phyloP scores from a whole-genome alignment of 2,113 vertebrate genomes.

The Orthonyx spaldingii region DNA sequence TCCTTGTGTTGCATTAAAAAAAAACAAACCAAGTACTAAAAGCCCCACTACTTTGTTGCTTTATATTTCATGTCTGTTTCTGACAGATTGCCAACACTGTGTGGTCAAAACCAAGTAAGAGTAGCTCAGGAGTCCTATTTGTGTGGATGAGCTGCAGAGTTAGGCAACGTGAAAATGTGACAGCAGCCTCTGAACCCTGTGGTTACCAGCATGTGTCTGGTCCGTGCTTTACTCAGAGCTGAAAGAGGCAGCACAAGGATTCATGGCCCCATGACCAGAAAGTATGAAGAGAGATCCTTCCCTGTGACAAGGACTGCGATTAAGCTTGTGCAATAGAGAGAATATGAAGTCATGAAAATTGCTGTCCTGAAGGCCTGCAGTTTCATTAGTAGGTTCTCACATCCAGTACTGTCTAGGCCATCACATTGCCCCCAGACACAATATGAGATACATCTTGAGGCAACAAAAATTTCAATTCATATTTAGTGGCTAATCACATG shows the following conservation, averaged over 20 bases:
- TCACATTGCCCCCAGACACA: not conserved
- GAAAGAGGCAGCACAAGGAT: not conserved
- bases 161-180: not conserved
- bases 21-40: not conserved
- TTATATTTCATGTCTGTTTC: not conserved
- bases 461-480: not conserved
- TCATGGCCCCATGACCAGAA: rapidly evolving
- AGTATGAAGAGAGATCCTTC: not conserved
- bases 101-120: not conserved
- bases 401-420: not conserved
- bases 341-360: not conserved
- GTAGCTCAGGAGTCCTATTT: not conserved
- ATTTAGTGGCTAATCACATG: not conserved
- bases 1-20: not conserved
- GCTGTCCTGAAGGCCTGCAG: not conserved
- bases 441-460: not conserved
- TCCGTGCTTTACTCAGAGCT: rapidly evolving
- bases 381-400: not conserved
- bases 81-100: not conserved
- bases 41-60: not conserved
- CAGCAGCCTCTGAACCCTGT: not conserved
- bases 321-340: not conserved
- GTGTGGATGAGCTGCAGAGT: not conserved
- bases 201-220: not conserved
- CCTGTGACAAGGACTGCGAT: not conserved